Evolutionary conservation across 2,888 invertebrate genomes (phyloP).

Genomic region (Eilema caniola): DNA sequence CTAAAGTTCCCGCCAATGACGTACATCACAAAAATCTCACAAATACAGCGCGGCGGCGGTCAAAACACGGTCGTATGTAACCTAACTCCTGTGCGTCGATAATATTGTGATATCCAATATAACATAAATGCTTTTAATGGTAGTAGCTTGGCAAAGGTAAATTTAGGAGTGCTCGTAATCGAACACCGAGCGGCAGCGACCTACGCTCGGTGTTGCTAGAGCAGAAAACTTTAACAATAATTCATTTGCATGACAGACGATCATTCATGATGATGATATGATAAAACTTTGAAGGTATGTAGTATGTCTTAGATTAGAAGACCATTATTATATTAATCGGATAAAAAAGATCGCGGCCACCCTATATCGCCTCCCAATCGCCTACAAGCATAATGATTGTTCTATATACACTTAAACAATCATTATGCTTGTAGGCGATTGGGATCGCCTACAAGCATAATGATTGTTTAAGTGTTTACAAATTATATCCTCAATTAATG

Average conservation of each 20-base stretch:
- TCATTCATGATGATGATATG: no score
- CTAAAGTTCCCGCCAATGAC: neutral
- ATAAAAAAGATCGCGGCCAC: no score
- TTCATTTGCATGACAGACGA: conserved; percentile 1
- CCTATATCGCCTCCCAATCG: no score
- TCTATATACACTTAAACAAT: no score
- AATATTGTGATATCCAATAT: conserved; percentile 81
- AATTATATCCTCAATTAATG: no score
- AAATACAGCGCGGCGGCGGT: conserved; percentile 49
- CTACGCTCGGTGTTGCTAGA: conserved; percentile 72
- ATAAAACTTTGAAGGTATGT: no score
- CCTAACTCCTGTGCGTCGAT: conserved; percentile 61
- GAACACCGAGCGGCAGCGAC: conserved; percentile 66
- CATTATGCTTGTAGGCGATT: no score
- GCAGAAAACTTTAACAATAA: conserved; percentile 45
- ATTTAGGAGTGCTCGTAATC: conserved; percentile 84
- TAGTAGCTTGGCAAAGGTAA: conserved; percentile 81
- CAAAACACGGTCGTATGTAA: conserved; percentile 56
- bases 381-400: no score
- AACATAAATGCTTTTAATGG: conserved; percentile 85
- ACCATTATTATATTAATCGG: no score
- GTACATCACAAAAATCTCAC: conserved; percentile 35
- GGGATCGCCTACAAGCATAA: no score
- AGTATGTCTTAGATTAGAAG: no score
- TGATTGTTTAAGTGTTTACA: no score